Evolutionary conservation across 2,797 vertebrate genomes (phyloP).

Genomic region (Hydrocynus forskahlii): DNA sequence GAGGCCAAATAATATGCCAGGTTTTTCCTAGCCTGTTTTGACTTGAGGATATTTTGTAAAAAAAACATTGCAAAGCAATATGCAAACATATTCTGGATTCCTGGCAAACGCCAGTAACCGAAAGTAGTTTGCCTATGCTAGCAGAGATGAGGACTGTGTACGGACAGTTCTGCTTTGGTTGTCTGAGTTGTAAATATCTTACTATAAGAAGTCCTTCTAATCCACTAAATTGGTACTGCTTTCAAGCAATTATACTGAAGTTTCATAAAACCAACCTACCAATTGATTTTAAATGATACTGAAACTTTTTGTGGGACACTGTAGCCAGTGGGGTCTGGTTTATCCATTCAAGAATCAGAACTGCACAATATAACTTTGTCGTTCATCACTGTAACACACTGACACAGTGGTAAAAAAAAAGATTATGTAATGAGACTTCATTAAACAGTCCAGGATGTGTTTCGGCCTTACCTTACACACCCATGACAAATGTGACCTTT

Average conservation of each 20-base stretch:
- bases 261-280: not conserved
- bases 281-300: not conserved
- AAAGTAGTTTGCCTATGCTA: constrained; percentile 45
- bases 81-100: constrained; percentile 42
- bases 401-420: not conserved
- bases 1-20: constrained; percentile 41
- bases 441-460: not conserved
- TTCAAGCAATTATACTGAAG: too few species aligned
- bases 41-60: constrained; percentile 50
- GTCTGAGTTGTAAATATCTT: not conserved
- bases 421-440: not conserved
- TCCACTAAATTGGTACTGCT: too few species aligned
- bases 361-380: not conserved
- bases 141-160: constrained; percentile 42
- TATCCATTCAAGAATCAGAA: not conserved
- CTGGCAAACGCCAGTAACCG: constrained; percentile 30
- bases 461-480: not conserved
- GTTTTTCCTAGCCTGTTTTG: constrained; percentile 21
- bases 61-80: constrained; percentile 23
- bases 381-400: not conserved
- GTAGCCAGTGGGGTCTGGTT: not conserved
- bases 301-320: not conserved
- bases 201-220: not conserved
- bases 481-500: constrained; percentile 21
- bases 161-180: not conserved